phyloP scores from a whole-genome alignment of 2,797 vertebrate genomes.

The Danio kyathit region DNA sequence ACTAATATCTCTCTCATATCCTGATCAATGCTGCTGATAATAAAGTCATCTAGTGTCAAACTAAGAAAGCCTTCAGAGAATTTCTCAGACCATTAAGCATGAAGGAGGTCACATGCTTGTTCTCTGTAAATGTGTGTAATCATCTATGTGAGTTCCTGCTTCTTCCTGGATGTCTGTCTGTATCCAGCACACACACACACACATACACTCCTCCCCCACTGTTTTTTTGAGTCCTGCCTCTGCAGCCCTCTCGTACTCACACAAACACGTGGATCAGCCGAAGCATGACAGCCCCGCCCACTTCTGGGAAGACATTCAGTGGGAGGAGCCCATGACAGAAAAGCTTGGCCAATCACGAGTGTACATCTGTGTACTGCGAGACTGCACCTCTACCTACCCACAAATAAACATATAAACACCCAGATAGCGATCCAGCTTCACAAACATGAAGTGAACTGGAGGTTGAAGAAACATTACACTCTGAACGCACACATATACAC shows the following conservation, averaged over 20 bases:
- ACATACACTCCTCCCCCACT: conserved; percentile 29
- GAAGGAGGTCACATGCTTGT: neutral
- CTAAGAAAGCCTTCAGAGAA: neutral
- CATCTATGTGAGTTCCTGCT: neutral
- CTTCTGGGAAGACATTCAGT: conserved; percentile 57
- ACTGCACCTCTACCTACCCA: conserved; percentile 20
- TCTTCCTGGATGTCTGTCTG: conserved; percentile 19
- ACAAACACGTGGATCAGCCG: conserved; percentile 51
- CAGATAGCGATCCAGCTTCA: conserved; percentile 39
- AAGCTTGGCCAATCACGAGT: conserved; percentile 49
- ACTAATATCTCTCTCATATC: neutral
- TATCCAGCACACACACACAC: neutral
- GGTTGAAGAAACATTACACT: neutral
- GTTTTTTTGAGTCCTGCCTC: conserved; percentile 32
- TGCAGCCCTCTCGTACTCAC: neutral
- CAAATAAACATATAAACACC: conserved; percentile 13
- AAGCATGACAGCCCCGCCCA: conserved; percentile 54
- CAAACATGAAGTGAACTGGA: conserved; percentile 25
- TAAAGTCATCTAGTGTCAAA: neutral
- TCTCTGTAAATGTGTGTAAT: conserved; percentile 23
- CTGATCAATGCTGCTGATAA: neutral
- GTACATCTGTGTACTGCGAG: conserved; percentile 56
- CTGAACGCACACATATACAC: conserved; percentile 31
- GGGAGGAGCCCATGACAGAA: conserved; percentile 46
- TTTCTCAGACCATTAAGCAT: neutral